Evolutionary conservation across 2,797 vertebrate genomes (phyloP).

Genomic region (Meda fulgida): DNA sequence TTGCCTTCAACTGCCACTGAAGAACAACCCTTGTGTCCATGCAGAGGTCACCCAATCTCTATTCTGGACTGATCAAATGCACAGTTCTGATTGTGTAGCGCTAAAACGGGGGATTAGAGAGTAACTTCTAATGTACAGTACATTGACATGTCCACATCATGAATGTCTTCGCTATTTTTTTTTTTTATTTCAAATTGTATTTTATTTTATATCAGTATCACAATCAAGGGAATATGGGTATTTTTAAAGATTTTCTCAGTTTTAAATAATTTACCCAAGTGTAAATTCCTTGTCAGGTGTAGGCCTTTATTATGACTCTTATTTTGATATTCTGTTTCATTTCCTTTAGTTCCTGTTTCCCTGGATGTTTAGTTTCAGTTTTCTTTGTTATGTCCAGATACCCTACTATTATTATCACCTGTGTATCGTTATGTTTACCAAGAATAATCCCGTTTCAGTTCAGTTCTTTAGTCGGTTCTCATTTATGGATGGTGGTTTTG

Average conservation of each 20-base stretch:
- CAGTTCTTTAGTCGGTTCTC: neutral
- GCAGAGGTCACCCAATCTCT: constrained; percentile 26
- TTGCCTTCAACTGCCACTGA: constrained; percentile 40
- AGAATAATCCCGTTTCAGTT: neutral
- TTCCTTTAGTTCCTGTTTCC: neutral
- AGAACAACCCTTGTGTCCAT: constrained; percentile 38
- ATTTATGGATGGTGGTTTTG: neutral
- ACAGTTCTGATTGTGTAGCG: neutral
- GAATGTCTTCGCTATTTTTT: neutral
- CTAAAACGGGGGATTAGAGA: neutral
- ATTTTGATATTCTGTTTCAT: neutral
- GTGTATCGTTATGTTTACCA: neutral
- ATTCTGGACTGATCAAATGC: constrained; percentile 2
- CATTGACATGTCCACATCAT: neutral
- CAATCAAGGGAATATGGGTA: neutral
- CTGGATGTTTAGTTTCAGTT: neutral
- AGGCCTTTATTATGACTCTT: neutral
- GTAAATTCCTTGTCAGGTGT: neutral
- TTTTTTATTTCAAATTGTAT: neutral
- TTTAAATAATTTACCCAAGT: neutral
- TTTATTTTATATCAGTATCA: neutral
- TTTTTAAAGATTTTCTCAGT: neutral
- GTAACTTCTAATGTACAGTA: neutral
- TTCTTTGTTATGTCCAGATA: neutral
- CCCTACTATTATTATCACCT: neutral